These are phyloP conservation scores for Andricus curvator DNA, from an alignment of 2,888 invertebrate genomes.

Conservation along the genomic window DNA sequence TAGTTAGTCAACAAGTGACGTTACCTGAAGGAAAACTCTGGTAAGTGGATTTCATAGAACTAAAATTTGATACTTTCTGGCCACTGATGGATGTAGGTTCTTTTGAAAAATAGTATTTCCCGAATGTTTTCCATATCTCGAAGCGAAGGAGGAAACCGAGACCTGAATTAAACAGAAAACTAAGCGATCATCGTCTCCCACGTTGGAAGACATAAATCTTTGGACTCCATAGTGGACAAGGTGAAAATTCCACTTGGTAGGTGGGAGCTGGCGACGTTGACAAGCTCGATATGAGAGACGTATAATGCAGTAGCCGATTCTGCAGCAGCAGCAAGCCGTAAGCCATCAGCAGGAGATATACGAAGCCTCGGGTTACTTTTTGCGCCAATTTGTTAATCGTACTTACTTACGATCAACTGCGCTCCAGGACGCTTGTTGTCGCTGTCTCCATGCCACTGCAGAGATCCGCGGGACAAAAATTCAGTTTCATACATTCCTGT, in stretches of 20 bases:
- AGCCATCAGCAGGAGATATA: constrained; percentile 51
- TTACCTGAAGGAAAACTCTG: neutral
- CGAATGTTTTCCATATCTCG: neutral
- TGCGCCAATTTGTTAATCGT: constrained; percentile 73
- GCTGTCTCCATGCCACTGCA: constrained; percentile 21
- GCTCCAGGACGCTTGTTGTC: constrained; percentile 55
- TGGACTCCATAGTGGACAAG: constrained; percentile 27
- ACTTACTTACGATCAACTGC: constrained; percentile 60
- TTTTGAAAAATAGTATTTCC: no score
- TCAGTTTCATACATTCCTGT: constrained; percentile 72
- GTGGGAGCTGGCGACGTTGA: constrained; percentile 43
- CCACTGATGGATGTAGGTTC: no score
- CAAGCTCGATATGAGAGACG: constrained; percentile 46
- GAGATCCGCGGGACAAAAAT: constrained; percentile 61
- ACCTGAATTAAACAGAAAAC: constrained; percentile 8
- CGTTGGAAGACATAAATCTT: constrained; percentile 46
- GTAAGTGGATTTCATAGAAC: neutral
- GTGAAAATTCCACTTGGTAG: constrained; percentile 41
- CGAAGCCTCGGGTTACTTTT: constrained; percentile 68
- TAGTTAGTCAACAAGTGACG: neutral
- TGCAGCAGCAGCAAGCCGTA: constrained; percentile 47
- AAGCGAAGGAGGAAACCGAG: neutral
- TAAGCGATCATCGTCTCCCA: constrained; percentile 40
- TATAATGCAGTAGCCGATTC: constrained; percentile 51
- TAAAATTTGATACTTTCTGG: neutral